Percentiles rank a stretch among this genome's conserved stretches.
phyloP scores from a whole-genome alignment of 2,113 vertebrate species.

The Glaucomys volans region DNA sequence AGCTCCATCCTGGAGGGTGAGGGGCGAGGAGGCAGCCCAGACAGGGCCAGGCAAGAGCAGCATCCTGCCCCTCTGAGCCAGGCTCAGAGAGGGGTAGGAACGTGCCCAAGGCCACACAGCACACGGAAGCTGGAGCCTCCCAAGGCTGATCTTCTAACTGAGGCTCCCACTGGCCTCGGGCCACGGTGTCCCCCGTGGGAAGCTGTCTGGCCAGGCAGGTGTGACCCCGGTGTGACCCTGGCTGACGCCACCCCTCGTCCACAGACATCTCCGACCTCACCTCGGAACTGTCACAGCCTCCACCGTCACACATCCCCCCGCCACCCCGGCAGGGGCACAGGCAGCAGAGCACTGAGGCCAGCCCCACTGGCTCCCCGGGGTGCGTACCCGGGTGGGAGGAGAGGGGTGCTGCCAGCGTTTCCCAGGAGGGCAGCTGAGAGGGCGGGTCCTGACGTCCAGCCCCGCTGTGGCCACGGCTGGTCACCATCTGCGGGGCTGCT shows the following conservation, averaged over 20 bases:
- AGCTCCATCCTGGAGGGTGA: conserved; percentile 94
- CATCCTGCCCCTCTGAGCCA: not conserved
- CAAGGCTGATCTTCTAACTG: no score
- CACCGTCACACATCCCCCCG: conserved; percentile 63
- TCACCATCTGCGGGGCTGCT: not conserved
- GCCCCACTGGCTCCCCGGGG: conserved; percentile 63
- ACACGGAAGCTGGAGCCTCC: not conserved
- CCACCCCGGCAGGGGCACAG: conserved; percentile 71
- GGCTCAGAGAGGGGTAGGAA: not conserved
- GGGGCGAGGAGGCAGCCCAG: not conserved
- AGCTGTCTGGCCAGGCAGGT: not conserved
- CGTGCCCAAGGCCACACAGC: not conserved
- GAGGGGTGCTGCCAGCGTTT: not conserved
- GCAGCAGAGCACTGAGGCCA: conserved; percentile 76
- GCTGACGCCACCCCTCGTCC: not conserved
- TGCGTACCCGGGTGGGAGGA: conserved; percentile 22
- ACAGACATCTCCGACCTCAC: conserved; percentile 95
- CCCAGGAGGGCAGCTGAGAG: not conserved
- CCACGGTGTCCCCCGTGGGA: not conserved
- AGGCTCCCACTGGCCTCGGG: not conserved
- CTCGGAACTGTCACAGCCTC: conserved; percentile 83
- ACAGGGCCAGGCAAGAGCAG: not conserved
- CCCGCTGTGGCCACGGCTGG: no score
- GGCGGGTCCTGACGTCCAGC: not conserved
- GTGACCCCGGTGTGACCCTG: rapidly evolving